Percentiles rank a stretch among this genome's conserved stretches.
Evolutionary conservation across 1,140 invertebrate species (phyloP).

Genomic region (Ceratosolen solmsi): DNA sequence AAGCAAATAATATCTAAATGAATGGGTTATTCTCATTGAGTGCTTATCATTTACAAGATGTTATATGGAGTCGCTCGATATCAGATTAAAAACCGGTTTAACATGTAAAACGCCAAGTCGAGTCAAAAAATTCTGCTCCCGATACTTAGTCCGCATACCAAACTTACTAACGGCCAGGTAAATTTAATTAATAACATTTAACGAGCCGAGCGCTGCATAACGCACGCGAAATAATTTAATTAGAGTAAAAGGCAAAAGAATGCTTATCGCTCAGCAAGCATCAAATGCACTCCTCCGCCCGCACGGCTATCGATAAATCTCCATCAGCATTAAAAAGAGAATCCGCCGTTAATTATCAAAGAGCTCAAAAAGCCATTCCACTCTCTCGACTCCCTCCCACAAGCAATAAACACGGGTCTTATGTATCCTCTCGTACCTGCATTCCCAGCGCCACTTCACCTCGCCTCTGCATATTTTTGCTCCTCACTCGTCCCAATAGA

Average conservation of each 20-base stretch:
- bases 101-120: background rate
- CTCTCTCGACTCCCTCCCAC: background rate
- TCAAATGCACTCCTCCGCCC: background rate
- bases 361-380: background rate
- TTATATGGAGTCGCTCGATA: background rate
- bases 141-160: background rate
- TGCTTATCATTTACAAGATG: slow-evolving; percentile 16
- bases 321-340: slow-evolving; percentile 4
- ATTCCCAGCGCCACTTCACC: background rate
- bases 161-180: background rate
- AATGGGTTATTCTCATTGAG: background rate
- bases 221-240: background rate
- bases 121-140: background rate
- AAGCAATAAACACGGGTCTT: background rate
- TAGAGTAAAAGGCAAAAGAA: background rate
- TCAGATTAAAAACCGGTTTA: background rate
- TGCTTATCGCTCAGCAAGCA: background rate
- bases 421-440: background rate
- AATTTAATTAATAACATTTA: slow-evolving; percentile 4
- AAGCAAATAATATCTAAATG: background rate
- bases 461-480: background rate
- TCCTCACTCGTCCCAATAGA: background rate
- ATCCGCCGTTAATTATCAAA: slow-evolving; percentile 3
- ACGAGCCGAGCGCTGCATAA: background rate
- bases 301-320: background rate